Evolutionary conservation across 2,797 vertebrate genomes (phyloP), one percentile per base, ranked within the genome.

Genomic region (Uromys caudimaculatus): DNA sequence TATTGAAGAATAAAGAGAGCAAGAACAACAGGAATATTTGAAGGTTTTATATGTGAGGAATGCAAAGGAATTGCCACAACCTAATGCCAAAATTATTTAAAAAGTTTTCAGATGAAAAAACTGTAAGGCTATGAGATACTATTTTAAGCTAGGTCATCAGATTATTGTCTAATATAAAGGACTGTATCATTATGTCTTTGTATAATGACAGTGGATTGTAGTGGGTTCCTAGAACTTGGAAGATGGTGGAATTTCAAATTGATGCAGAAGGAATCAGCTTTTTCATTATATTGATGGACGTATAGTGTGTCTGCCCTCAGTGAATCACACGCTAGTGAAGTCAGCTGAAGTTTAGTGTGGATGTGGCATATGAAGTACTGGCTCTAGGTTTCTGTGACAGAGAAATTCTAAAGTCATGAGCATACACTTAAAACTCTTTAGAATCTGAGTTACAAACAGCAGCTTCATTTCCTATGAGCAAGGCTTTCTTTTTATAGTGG

Each of bases 301-400:
- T 71, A 10, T 10, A 56, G 38, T 24, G 6, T 16, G 8, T 2
- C 14, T 27, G 71, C 9, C 0, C 3, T 58, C 52, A 13, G 0
- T 16, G 23, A 44, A 50, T 32, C 62, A 6, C 0, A 73, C n/a
- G 44, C 50, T 56, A 58, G 1, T 32, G 2, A 82, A 71, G 24
- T 64, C 90, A 56, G 75, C 14, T 13, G 32, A 77, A 38, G 21
- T 11, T 83, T 14, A 54, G 60, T 62, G 32, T 29, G 38, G 38
- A 64, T 7, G 47, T 23, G 19, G 6, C 23, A 3, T 47, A 6
- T 76, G 35, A 38, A 0, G 3, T 1, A 17, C 7, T 64, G 23
- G 41, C 41, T 73, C 13, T 12, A 50, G 5, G 0, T 44, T 32
- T 23, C 13, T 86, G 4, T 23, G 38, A 64, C 4, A 17, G 10